A percentile compares a stretch with the other conserved stretches of the same genome.
Evolutionary conservation across 2,113 vertebrate species (phyloP).

Genomic region (Sylvicapra grimmia): DNA sequence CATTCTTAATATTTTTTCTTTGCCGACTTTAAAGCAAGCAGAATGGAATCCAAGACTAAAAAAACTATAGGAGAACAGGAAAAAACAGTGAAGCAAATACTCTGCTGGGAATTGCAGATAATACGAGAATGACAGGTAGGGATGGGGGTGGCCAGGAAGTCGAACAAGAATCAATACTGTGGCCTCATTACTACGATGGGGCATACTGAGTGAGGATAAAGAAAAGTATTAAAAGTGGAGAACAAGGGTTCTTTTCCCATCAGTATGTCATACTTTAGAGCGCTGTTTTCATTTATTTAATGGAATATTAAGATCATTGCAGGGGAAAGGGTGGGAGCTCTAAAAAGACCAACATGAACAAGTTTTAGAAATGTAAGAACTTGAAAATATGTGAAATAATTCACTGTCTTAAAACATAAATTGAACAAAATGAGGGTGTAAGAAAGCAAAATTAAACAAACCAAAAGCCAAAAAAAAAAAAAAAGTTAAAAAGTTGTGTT

Average conservation of each 20-base stretch:
- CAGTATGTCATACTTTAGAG: background rate
- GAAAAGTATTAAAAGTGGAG: background rate
- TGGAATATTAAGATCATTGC: background rate
- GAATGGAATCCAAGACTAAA: background rate
- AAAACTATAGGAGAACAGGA: background rate
- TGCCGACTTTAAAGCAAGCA: conserved; percentile 35
- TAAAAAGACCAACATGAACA: background rate
- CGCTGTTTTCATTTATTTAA: background rate
- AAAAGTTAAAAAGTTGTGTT: background rate
- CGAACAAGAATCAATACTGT: background rate
- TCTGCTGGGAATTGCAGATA: conserved; percentile 17
- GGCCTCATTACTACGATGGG: background rate
- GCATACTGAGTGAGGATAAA: background rate
- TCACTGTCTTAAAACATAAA: background rate
- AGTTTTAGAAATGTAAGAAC: background rate
- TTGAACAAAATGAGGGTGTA: background rate
- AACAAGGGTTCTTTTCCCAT: background rate
- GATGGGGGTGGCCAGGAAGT: background rate
- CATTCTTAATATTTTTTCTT: conserved; percentile 43
- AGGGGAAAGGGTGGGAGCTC: background rate
- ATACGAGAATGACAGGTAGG: background rate
- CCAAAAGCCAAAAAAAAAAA: background rate
- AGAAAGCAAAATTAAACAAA: background rate
- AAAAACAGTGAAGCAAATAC: background rate
- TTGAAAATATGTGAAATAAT: background rate